These are phyloP conservation scores for Phymorhynchus buccinoides DNA, from an alignment of 1,140 invertebrate species.

Conservation along the genomic window DNA sequence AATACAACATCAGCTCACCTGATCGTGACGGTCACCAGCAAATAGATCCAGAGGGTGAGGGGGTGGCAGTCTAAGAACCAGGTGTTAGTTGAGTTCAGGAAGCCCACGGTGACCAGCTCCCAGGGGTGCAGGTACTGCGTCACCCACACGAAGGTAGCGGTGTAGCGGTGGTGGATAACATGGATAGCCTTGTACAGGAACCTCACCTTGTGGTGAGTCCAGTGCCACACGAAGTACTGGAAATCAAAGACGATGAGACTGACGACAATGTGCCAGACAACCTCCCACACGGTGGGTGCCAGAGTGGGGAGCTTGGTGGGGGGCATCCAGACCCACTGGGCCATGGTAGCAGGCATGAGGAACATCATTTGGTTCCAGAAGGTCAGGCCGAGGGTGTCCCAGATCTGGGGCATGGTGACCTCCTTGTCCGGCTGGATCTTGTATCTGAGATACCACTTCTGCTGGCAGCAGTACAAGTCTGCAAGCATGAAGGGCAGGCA, in stretches of 20 bases:
- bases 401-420: slow-evolving; percentile 66
- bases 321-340: slow-evolving; percentile 73
- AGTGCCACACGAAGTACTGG: slow-evolving; percentile 74
- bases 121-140: slow-evolving; percentile 75
- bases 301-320: slow-evolving; percentile 65
- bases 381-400: slow-evolving; percentile 68
- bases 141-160: slow-evolving; percentile 72
- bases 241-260: slow-evolving; percentile 72
- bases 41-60: slow-evolving; percentile 71
- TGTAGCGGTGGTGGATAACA: slow-evolving; percentile 74
- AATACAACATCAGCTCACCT: neutral
- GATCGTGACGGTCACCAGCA: slow-evolving; percentile 24
- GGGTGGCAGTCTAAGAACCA: slow-evolving; percentile 72
- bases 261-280: slow-evolving; percentile 70
- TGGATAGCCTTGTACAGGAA: slow-evolving; percentile 74
- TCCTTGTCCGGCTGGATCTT: slow-evolving; percentile 74
- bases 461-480: slow-evolving; percentile 69
- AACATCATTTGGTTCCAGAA: slow-evolving; percentile 74
- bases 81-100: slow-evolving; percentile 74
- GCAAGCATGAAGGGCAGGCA: slow-evolving; percentile 72
- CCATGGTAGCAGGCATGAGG: slow-evolving; percentile 72
- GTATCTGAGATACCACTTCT: slow-evolving; percentile 72
- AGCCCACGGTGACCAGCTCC: slow-evolving; percentile 72
- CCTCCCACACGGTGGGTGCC: slow-evolving; percentile 72
- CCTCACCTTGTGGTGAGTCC: slow-evolving; percentile 70